Percentiles rank a stretch among this genome's conserved stretches.
Evolutionary conservation across 2,113 vertebrate genomes (phyloP).

Genomic region (Aramus guarauna): DNA sequence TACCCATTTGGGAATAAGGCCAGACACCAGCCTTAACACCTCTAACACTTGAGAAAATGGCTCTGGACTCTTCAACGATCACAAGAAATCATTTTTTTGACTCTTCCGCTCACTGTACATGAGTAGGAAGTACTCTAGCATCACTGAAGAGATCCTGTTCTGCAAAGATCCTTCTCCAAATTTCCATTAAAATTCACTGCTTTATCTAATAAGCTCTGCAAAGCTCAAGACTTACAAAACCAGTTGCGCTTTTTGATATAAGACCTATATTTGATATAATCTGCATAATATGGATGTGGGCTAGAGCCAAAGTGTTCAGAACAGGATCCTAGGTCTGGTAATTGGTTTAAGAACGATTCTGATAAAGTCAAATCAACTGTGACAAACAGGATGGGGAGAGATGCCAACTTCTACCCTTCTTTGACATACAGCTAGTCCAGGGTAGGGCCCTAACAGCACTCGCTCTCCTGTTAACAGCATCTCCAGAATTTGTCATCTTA

Average conservation of each 20-base stretch:
- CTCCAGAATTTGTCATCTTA: background rate
- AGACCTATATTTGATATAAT: slow-evolving; percentile 5
- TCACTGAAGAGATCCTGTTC: background rate
- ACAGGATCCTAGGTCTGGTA: slow-evolving; percentile 23
- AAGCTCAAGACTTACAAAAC: background rate
- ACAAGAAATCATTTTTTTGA: slow-evolving; percentile 20
- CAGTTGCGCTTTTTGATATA: background rate
- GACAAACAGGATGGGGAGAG: background rate
- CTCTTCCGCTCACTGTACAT: background rate
- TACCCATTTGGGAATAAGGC: slow-evolving; percentile 49
- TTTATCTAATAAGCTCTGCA: background rate
- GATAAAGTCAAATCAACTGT: slow-evolving; percentile 14
- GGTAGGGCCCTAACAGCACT: background rate
- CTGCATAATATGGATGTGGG: slow-evolving; percentile 10
- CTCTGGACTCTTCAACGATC: slow-evolving; percentile 42
- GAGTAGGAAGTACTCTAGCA: background rate
- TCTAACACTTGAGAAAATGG: slow-evolving; percentile 35
- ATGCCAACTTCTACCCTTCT: background rate
- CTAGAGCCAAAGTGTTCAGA: slow-evolving; percentile 33
- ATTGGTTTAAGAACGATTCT: slow-evolving; percentile 34
- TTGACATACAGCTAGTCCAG: background rate
- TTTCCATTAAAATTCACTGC: background rate
- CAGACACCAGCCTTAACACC: slow-evolving; percentile 50
- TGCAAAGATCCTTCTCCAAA: background rate
- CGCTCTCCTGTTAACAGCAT: background rate